Percentiles rank a stretch among this genome's conserved stretches.
These are phyloP conservation scores for Chitala chitala DNA, from an alignment of 2,113 vertebrate species.

Conservation along the genomic window DNA sequence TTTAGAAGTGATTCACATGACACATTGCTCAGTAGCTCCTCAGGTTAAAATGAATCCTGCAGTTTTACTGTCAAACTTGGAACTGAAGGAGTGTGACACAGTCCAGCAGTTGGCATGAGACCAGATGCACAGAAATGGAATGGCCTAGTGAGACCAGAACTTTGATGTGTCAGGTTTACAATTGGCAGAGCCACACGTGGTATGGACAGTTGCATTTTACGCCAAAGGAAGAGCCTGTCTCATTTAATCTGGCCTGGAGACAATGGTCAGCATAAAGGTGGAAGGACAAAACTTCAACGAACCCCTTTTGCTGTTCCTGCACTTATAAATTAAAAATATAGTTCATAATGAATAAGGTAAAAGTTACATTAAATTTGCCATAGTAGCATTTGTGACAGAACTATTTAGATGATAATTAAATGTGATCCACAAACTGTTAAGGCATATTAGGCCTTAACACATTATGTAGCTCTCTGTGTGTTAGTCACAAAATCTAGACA, in stretches of 20 bases:
- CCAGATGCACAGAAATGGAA: background rate
- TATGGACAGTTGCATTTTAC: no score
- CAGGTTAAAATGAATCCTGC: no score
- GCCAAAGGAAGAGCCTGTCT: no score
- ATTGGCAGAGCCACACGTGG: no score
- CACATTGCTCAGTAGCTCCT: no score
- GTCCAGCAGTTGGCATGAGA: background rate
- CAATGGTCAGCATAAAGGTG: no score
- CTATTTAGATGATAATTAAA: background rate
- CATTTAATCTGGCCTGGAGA: no score
- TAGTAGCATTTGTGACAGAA: background rate
- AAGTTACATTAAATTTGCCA: background rate
- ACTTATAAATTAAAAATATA: conserved; percentile 3
- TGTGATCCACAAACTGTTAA: background rate
- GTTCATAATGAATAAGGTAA: background rate
- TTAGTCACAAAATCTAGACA: background rate
- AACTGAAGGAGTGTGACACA: background rate
- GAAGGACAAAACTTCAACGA: no score
- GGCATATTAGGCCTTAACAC: background rate
- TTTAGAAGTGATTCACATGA: no score
- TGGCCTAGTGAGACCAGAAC: background rate
- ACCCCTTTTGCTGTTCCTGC: no score
- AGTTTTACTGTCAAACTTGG: no score
- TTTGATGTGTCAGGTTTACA: no score
- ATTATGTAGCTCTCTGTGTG: background rate